These are phyloP conservation scores for Steromphala cineraria DNA, from an alignment of 2,888 invertebrate species.

Conservation along the genomic window DNA sequence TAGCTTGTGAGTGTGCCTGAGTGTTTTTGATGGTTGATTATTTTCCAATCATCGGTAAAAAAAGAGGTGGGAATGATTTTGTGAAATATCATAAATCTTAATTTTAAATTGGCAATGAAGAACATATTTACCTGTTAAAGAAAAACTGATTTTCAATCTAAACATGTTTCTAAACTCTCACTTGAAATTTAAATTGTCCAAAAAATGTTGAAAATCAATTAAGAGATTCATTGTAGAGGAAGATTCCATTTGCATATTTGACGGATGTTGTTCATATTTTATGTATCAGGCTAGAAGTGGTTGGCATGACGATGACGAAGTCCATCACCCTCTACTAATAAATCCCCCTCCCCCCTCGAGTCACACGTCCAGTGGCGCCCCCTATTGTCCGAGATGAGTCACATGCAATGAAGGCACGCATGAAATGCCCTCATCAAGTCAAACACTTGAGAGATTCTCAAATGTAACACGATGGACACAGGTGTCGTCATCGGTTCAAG, in stretches of 20 bases:
- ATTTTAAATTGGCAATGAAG: too few species aligned
- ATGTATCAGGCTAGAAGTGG: slow-evolving; percentile 3
- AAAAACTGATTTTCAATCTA: too few species aligned
- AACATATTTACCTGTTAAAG: too few species aligned
- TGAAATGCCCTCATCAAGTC: slow-evolving; percentile 9
- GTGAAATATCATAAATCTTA: too few species aligned
- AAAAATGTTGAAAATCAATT: slow-evolving; percentile 9
- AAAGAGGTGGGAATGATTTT: too few species aligned
- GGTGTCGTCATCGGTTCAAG: not conserved
- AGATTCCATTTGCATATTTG: not conserved
- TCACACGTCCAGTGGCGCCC: not conserved
- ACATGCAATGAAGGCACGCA: not conserved
- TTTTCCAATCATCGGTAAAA: too few species aligned
- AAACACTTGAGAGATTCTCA: slow-evolving; percentile 17
- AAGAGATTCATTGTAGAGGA: not conserved
- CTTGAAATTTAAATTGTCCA: not conserved
- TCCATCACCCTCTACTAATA: not conserved
- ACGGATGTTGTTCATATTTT: slow-evolving; percentile 16
- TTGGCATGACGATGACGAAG: not conserved
- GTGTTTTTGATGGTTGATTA: too few species aligned
- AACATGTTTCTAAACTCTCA: not conserved
- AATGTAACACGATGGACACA: slow-evolving; percentile 6
- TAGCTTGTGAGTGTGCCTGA: too few species aligned
- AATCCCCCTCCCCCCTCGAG: not conserved
- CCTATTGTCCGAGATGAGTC: not conserved